Evolutionary conservation across 30 jellyfish, hydroid and myxozoan genomes (phyloP).

Genomic region (Clytia hemisphaerica): DNA sequence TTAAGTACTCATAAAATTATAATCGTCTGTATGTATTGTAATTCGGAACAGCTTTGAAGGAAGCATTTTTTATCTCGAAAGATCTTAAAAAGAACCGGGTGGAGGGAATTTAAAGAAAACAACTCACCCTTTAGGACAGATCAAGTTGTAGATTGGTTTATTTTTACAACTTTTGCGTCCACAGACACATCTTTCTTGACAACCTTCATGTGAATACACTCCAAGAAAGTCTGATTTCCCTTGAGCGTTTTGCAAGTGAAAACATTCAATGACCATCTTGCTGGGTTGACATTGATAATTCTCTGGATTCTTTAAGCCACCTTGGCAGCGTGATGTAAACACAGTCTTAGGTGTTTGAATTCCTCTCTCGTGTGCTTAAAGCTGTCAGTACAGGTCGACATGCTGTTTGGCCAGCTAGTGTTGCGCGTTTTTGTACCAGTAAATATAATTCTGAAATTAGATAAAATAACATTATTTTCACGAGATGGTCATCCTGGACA

Average conservation of each 20-base stretch:
- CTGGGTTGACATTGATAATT: constrained; percentile 8
- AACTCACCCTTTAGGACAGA: constrained; percentile 15
- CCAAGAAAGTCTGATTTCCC: background rate
- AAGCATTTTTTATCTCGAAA: no score
- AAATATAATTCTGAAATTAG: no score
- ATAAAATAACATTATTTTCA: no score
- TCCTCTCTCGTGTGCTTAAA: background rate
- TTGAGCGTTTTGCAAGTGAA: background rate
- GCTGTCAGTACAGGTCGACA: constrained; percentile 7
- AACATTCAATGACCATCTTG: background rate
- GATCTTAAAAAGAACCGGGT: no score
- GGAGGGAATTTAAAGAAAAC: no score
- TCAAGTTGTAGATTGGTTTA: background rate
- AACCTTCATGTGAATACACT: background rate
- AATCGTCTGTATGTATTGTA: no score
- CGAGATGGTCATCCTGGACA: no score
- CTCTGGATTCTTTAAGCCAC: constrained; percentile 16
- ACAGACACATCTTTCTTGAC: constrained; percentile 9
- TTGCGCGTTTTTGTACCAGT: no score
- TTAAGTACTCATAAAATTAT: no score
- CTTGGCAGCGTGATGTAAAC: background rate
- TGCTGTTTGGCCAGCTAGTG: no score
- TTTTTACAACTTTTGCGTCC: background rate
- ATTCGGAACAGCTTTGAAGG: no score
- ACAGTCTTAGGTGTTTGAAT: constrained; percentile 3